phyloP scores from a whole-genome alignment of 1,140 invertebrate species.

The Monochamus saltuarius region DNA sequence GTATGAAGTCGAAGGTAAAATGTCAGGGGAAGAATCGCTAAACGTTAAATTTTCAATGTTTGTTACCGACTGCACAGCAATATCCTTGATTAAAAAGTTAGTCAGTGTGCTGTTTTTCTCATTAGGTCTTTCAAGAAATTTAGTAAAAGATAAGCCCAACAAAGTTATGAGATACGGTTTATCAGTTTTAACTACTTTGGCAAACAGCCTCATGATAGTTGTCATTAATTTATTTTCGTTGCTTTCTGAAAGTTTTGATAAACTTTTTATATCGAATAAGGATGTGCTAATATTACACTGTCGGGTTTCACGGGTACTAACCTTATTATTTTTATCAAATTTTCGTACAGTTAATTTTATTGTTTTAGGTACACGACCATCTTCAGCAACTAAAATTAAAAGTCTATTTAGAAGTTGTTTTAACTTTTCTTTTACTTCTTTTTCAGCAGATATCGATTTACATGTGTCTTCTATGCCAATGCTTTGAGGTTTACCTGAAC shows the following conservation, averaged over 20 bases:
- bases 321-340: slow-evolving; percentile 59
- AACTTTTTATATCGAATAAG: slow-evolving; percentile 59
- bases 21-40: slow-evolving; percentile 19
- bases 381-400: slow-evolving; percentile 68
- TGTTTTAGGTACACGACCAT: slow-evolving; percentile 72
- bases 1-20: slow-evolving; percentile 53
- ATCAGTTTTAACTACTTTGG: slow-evolving; percentile 67
- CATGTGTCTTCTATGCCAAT: slow-evolving; percentile 73
- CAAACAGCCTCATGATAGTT: slow-evolving; percentile 73
- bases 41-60: slow-evolving; percentile 58
- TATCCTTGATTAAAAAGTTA: slow-evolving; percentile 68
- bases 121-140: slow-evolving; percentile 69
- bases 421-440: slow-evolving; percentile 70
- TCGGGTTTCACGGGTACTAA: slow-evolving; percentile 68
- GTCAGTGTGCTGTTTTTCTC: slow-evolving; percentile 64
- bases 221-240: slow-evolving; percentile 66
- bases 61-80: slow-evolving; percentile 71
- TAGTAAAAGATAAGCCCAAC: slow-evolving; percentile 74
- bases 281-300: slow-evolving; percentile 69
- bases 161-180: slow-evolving; percentile 77
- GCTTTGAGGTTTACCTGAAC: slow-evolving; percentile 66
- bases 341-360: slow-evolving; percentile 73
- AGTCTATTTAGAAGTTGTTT: slow-evolving; percentile 66
- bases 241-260: slow-evolving; percentile 56
- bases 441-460: slow-evolving; percentile 65